Percentiles rank a stretch among this genome's conserved stretches.
Evolutionary conservation across 2,888 invertebrate genomes (phyloP).

Genomic region (Cantharis flavilabris): DNA sequence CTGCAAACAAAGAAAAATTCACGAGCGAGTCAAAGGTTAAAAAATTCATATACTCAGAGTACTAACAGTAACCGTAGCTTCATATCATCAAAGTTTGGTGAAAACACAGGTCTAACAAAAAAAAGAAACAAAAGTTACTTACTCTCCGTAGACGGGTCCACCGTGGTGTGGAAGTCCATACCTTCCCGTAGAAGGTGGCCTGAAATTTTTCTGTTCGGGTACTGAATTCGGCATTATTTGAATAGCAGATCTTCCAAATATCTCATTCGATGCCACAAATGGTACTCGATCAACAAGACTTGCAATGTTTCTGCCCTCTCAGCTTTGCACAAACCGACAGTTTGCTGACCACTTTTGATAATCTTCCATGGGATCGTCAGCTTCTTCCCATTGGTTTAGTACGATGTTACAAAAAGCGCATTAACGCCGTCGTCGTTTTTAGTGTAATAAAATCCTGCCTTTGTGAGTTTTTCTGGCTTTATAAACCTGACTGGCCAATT

Average conservation of each 20-base stretch:
- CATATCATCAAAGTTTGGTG: too few relatives aligned
- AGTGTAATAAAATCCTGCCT: too few relatives aligned
- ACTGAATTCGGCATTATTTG: slow-evolving; percentile 53
- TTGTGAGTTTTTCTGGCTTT: slow-evolving; percentile 68
- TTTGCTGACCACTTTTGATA: slow-evolving; percentile 81
- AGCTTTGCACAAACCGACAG: slow-evolving; percentile 73
- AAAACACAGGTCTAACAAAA: too few relatives aligned
- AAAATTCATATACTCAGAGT: too few relatives aligned
- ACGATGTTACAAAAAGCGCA: slow-evolving; percentile 83
- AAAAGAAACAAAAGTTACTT: too few relatives aligned
- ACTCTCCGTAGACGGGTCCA: too few relatives aligned
- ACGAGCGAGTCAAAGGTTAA: too few relatives aligned
- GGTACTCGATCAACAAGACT: slow-evolving; percentile 38
- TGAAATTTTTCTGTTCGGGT: slow-evolving; percentile 47
- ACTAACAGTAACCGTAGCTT: too few relatives aligned
- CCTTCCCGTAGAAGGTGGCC: too few relatives aligned
- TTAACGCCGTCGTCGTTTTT: too few relatives aligned
- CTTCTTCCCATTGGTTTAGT: slow-evolving; percentile 79
- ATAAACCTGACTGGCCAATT: slow-evolving; percentile 70
- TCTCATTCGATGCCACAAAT: slow-evolving; percentile 44
- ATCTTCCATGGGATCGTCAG: slow-evolving; percentile 81
- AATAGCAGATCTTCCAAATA: slow-evolving; percentile 50
- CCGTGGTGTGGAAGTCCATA: too few relatives aligned
- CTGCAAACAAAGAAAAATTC: too few relatives aligned
- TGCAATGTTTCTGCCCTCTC: slow-evolving; percentile 18